Evolutionary conservation across 2,113 vertebrate species (phyloP).

Genomic region (Lepus americanus): DNA sequence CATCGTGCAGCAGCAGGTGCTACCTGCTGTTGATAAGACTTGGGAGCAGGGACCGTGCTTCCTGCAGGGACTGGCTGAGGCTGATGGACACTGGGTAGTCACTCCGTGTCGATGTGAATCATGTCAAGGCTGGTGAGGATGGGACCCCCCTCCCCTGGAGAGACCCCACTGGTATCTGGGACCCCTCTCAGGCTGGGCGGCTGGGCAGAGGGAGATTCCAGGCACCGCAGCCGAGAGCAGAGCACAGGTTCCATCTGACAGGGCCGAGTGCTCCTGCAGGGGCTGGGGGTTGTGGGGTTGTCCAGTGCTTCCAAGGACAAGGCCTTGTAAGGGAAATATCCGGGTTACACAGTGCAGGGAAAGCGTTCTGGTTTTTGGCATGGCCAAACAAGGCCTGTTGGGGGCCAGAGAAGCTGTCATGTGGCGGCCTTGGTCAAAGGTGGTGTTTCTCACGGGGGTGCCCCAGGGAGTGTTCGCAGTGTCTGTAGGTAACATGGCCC

Average conservation of each 20-base stretch:
- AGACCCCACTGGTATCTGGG: neutral
- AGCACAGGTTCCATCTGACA: neutral
- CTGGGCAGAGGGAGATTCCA: neutral
- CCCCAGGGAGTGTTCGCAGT: neutral
- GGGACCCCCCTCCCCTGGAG: neutral
- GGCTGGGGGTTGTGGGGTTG: neutral
- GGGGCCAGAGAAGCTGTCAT: neutral
- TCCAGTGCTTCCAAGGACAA: neutral
- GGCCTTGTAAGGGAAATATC: neutral
- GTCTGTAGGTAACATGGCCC: neutral
- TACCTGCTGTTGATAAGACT: neutral
- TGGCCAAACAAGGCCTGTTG: conserved; percentile 21
- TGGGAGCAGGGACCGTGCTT: neutral
- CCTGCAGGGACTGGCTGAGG: neutral
- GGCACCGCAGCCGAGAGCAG: neutral
- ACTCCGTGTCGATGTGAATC: neutral
- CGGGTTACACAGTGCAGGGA: conserved; percentile 5
- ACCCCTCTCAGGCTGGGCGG: neutral
- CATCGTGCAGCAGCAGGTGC: neutral
- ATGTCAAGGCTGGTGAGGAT: neutral
- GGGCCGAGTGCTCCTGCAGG: neutral
- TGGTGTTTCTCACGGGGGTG: neutral
- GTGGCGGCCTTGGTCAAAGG: neutral
- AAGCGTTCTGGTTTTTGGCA: conserved; percentile 36
- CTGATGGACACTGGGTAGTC: neutral